Conservation (phyloP, 2,888 invertebrate species). For the Diarsia brunnea region DNA sequence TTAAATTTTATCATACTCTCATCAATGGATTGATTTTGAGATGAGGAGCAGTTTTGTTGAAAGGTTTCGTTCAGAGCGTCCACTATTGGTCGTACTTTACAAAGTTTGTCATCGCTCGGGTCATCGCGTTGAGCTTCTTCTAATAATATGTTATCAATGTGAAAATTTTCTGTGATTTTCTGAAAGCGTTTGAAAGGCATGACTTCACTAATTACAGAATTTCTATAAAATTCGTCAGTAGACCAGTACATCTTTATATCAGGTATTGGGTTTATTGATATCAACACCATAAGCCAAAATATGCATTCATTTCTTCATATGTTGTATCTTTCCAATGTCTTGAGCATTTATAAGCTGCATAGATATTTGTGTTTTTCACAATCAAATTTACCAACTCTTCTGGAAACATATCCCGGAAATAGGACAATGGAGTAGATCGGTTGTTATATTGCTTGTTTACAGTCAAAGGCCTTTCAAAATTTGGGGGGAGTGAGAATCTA, state of each 20-base stretch:
- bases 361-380: constrained; percentile 44
- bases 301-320: constrained; percentile 43
- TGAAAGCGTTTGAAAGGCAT: constrained; percentile 42
- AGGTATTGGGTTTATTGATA: constrained; percentile 42
- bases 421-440: constrained; percentile 31
- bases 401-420: constrained; percentile 37
- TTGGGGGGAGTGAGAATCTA: constrained; percentile 16
- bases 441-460: constrained; percentile 35
- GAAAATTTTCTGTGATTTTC: constrained; percentile 37
- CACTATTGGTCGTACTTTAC: constrained; percentile 37
- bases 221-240: constrained; percentile 44
- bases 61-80: constrained; percentile 28
- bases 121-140: constrained; percentile 14
- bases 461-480: constrained; percentile 24
- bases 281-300: constrained; percentile 39
- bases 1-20: constrained; percentile 46
- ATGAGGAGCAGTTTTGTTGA: constrained; percentile 20
- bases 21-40: constrained; percentile 36
- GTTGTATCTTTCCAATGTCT: constrained; percentile 29
- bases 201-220: constrained; percentile 39
- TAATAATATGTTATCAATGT: constrained; percentile 21
- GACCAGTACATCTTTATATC: constrained; percentile 46
- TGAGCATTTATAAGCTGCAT: constrained; percentile 35
- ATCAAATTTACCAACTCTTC: constrained; percentile 39
- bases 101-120: constrained; percentile 34